Percentiles rank a stretch among this genome's conserved stretches.
Evolutionary conservation across 2,797 vertebrate genomes (phyloP).

Genomic region (Ficedula albicollis): DNA sequence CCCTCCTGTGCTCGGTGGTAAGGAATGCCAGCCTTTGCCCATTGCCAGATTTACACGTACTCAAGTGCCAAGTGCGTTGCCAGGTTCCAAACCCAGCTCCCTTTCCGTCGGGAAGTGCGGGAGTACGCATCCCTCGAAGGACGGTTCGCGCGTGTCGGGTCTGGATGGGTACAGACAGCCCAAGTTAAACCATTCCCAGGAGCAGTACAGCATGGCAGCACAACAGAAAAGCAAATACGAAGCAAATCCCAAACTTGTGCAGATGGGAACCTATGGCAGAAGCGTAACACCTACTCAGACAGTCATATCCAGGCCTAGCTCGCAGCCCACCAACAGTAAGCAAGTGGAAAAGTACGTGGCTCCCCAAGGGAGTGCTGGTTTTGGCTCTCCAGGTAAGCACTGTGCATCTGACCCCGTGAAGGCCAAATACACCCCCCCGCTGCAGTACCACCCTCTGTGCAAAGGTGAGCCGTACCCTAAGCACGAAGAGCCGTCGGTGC

Average conservation of each 20-base stretch:
- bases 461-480: conserved; percentile 66
- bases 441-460: conserved; percentile 66
- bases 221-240: conserved; percentile 80
- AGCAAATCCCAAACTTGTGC: conserved; percentile 73
- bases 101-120: conserved; percentile 61
- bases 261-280: conserved; percentile 75
- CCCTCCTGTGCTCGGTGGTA: conserved; percentile 91
- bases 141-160: conserved; percentile 35
- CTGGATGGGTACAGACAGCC: conserved; percentile 70
- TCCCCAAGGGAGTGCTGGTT: conserved; percentile 81
- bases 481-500: conserved; percentile 62
- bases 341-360: conserved; percentile 77
- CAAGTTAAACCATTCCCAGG: conserved; percentile 71
- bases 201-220: conserved; percentile 35
- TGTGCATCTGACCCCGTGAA: conserved; percentile 76
- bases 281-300: conserved; percentile 66
- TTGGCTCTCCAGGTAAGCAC: conserved; percentile 83
- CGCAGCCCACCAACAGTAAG: conserved; percentile 70
- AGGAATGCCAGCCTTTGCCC: conserved; percentile 90
- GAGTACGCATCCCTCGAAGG: conserved; percentile 59
- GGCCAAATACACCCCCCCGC: conserved; percentile 67
- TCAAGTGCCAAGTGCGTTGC: conserved; percentile 76
- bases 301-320: conserved; percentile 58
- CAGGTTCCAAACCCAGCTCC: conserved; percentile 66
- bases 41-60: conserved; percentile 85